Evolutionary conservation across 1,140 invertebrate species (phyloP).

Genomic region (Neuroterus valhalla): DNA sequence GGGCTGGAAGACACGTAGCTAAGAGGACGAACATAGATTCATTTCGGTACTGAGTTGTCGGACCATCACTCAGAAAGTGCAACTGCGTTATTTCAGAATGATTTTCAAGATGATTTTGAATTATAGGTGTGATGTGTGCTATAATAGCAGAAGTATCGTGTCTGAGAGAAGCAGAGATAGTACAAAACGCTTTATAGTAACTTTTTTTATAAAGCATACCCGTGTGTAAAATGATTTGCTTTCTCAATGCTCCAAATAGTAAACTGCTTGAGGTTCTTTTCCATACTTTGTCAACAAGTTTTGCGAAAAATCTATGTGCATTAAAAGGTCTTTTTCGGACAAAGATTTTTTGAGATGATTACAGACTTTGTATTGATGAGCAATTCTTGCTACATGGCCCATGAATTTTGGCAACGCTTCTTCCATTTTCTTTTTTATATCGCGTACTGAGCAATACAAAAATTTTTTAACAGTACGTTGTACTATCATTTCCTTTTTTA

Average conservation of each 20-base stretch:
- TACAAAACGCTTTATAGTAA: too few species aligned
- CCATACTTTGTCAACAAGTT: too few species aligned
- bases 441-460: not conserved
- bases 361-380: not conserved
- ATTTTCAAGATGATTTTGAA: not conserved
- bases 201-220: too few species aligned
- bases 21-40: not conserved
- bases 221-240: slow-evolving; percentile 33
- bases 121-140: too few species aligned
- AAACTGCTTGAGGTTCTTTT: slow-evolving; percentile 29
- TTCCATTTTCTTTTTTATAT: not conserved
- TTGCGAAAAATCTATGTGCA: slow-evolving; percentile 29
- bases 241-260: slow-evolving; percentile 35
- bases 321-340: not conserved
- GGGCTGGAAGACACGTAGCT: not conserved
- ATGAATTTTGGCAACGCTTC: not conserved
- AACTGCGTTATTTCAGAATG: not conserved
- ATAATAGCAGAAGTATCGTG: not conserved
- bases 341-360: not conserved
- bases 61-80: not conserved
- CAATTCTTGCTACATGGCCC: not conserved
- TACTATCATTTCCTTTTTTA: not conserved
- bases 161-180: too few species aligned
- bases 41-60: too few species aligned
- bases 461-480: not conserved